phyloP scores from a whole-genome alignment of 2,888 invertebrate genomes.

The Pollenia labialis region DNA sequence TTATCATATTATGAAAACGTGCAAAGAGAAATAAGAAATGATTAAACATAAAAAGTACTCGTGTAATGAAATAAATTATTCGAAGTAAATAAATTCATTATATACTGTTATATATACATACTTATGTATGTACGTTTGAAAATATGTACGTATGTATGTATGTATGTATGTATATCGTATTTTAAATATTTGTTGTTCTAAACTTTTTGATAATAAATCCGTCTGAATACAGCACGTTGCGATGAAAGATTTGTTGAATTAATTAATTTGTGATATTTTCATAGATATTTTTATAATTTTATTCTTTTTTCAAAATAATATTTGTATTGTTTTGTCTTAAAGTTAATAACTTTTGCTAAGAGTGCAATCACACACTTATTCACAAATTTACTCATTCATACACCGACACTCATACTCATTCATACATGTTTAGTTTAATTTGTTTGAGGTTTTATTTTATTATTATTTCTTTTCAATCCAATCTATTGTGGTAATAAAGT shows the following conservation, averaged over 20 bases:
- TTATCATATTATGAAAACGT: constrained; percentile 22
- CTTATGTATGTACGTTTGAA: background rate
- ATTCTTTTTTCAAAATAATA: background rate
- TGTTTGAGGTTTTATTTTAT: background rate
- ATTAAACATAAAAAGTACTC: too few species aligned
- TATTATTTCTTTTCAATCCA: background rate
- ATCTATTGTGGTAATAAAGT: background rate
- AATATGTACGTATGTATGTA: background rate
- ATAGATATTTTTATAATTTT: too few species aligned
- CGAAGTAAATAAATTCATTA: background rate
- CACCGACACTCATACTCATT: background rate
- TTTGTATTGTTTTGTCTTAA: constrained; percentile 1
- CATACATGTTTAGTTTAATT: background rate
- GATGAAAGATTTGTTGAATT: background rate
- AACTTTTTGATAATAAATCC: background rate
- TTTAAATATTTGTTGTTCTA: background rate
- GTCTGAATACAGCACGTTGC: background rate
- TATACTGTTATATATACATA: background rate
- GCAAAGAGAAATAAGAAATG: background rate
- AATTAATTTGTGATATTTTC: background rate
- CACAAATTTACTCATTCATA: background rate
- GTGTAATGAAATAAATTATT: background rate
- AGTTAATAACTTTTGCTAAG: constrained; percentile 14
- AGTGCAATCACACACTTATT: background rate
- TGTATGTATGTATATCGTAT: background rate